Percentiles rank a stretch among this genome's conserved stretches.
Conservation (phyloP, 1,140 invertebrate genomes). For the Propsilocerus akamusi region DNA sequence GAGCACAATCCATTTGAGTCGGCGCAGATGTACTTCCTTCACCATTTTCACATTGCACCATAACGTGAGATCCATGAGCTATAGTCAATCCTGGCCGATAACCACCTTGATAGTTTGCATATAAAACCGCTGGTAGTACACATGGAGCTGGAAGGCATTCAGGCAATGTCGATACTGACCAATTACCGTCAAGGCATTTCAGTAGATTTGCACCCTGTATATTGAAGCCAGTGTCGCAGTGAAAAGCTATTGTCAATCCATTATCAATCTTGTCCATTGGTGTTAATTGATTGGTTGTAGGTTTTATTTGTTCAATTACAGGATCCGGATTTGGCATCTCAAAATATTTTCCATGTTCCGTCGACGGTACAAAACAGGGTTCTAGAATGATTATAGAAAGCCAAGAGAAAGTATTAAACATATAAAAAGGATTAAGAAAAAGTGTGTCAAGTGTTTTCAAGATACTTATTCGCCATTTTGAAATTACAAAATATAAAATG, state of each 20-base stretch:
- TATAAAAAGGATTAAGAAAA: background rate
- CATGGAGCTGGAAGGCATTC: constrained; percentile 63
- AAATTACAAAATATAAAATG: background rate
- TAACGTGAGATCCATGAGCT: constrained; percentile 51
- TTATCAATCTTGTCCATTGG: constrained; percentile 23
- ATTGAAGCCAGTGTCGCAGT: constrained; percentile 22
- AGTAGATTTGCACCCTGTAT: constrained; percentile 41
- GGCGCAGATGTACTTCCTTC: constrained; percentile 15
- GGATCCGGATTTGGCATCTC: constrained; percentile 18
- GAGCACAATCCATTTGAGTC: constrained; percentile 35
- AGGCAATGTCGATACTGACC: constrained; percentile 49
- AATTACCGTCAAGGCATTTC: constrained; percentile 58
- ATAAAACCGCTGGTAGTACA: constrained; percentile 44
- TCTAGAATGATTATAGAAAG: constrained; percentile 9
- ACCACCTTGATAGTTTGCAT: constrained; percentile 54
- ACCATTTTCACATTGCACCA: constrained; percentile 39
- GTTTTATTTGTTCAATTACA: constrained; percentile 16
- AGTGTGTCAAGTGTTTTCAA: too few relatives aligned
- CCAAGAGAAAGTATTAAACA: background rate
- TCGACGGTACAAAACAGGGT: constrained; percentile 20
- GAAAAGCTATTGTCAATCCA: constrained; percentile 20
- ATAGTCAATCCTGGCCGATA: constrained; percentile 59
- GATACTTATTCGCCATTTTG: background rate
- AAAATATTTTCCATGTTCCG: constrained; percentile 21
- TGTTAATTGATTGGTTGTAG: constrained; percentile 15